These are phyloP conservation scores for Cylas formicarius DNA, from an alignment of 1,140 invertebrate genomes.

Conservation along the genomic window DNA sequence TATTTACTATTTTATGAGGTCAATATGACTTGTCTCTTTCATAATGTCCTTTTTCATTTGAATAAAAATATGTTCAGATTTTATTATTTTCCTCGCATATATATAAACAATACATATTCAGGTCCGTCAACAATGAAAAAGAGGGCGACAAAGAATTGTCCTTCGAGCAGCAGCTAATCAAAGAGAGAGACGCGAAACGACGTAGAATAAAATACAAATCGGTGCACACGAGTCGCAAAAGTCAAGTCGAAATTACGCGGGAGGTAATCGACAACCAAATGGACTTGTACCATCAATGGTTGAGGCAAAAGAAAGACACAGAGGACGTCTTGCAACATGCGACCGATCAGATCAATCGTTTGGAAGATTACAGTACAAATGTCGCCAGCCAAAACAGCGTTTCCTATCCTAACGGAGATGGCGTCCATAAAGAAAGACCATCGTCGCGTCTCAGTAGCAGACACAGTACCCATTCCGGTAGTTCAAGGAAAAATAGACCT, in stretches of 20 bases:
- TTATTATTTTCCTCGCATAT: no score
- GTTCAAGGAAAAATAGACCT: conserved; percentile 9
- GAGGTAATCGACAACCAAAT: conserved; percentile 56
- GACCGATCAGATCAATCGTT: conserved; percentile 2
- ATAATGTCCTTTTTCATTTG: no score
- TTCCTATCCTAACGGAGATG: no score
- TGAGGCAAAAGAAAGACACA: conserved; percentile 20
- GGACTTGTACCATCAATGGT: conserved; percentile 33
- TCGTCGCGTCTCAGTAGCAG: conserved; percentile 19
- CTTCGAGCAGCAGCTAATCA: conserved; percentile 47
- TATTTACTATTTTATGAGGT: no score
- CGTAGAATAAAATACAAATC: conserved; percentile 55
- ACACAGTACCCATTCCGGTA: conserved; percentile 20
- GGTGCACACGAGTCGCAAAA: conserved; percentile 58
- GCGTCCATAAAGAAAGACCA: conserved; percentile 8
- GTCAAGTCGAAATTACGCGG: conserved; percentile 53
- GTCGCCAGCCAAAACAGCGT: no score
- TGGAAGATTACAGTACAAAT: conserved; percentile 1
- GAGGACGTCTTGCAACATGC: background rate
- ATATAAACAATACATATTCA: no score
- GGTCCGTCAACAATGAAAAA: no score
- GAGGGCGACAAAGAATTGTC: conserved; percentile 27
- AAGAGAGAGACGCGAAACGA: conserved; percentile 56
- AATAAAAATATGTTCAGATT: no score
- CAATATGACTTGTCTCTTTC: no score